Percentiles rank a stretch among this genome's conserved stretches.
These are phyloP conservation scores for Oscheius sp. DNA, from an alignment of 2,888 invertebrate species.

Conservation along the genomic window DNA sequence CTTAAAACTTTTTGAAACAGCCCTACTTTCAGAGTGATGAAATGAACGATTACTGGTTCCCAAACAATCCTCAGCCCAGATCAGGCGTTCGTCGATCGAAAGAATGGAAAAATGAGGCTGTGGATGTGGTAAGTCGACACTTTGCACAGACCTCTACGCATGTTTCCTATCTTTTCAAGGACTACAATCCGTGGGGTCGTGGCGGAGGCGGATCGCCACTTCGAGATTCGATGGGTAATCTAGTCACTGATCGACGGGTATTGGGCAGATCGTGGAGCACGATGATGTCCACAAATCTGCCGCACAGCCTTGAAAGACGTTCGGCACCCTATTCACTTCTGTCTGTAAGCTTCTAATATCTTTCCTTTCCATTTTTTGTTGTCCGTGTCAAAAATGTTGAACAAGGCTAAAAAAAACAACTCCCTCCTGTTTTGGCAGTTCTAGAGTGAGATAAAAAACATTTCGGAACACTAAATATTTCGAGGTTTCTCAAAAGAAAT, in stretches of 20 bases:
- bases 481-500: no score
- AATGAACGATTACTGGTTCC: slow-evolving; percentile 29
- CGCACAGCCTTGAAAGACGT: slow-evolving; percentile 34
- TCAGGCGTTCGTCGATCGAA: slow-evolving; percentile 32
- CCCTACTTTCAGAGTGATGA: slow-evolving; percentile 22
- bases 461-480: not conserved
- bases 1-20: not conserved
- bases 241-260: slow-evolving; percentile 44
- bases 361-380: not conserved
- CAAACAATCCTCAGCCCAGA: slow-evolving; percentile 33
- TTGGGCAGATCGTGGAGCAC: slow-evolving; percentile 42
- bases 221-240: slow-evolving; percentile 42
- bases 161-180: slow-evolving; percentile 21
- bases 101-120: slow-evolving; percentile 28
- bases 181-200: slow-evolving; percentile 45
- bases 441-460: no score
- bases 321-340: slow-evolving; percentile 21
- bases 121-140: slow-evolving; percentile 11
- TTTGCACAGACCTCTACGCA: not conserved
- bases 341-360: slow-evolving; percentile 33
- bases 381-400: no score
- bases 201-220: slow-evolving; percentile 51
- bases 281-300: slow-evolving; percentile 40
- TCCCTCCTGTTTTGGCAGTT: no score
- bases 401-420: not conserved